These are phyloP conservation scores for Gymnogyps californianus DNA, from an alignment of 2,113 vertebrate species.

Conservation along the genomic window DNA sequence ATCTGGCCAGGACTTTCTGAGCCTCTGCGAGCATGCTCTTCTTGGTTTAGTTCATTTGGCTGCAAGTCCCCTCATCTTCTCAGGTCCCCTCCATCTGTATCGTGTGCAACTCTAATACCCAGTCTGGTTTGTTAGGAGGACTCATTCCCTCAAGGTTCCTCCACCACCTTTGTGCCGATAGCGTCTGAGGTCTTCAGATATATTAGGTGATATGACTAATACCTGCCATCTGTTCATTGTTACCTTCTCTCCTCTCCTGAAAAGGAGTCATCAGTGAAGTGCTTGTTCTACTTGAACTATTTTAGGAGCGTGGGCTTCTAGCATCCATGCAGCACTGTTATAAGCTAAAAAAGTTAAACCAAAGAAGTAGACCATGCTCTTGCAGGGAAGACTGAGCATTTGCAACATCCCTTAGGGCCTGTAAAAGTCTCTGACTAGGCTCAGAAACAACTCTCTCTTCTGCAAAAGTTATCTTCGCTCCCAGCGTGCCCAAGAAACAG, in stretches of 20 bases:
- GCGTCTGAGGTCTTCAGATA: not conserved
- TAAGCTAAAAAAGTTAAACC: not conserved
- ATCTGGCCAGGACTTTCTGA: not conserved
- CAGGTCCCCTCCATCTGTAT: not conserved
- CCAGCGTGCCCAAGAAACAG: not conserved
- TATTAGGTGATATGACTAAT: constrained; percentile 33
- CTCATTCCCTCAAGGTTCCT: not conserved
- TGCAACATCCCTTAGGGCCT: not conserved
- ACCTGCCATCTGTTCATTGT: constrained; percentile 20
- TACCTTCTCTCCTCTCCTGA: constrained; percentile 24
- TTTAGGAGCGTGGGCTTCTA: constrained; percentile 27
- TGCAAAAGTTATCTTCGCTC: not conserved
- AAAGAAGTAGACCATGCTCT: not conserved
- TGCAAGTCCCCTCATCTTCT: not conserved
- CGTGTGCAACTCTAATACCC: not conserved
- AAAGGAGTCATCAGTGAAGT: not conserved
- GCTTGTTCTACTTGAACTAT: not conserved
- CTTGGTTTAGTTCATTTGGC: not conserved
- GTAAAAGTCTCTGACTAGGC: not conserved
- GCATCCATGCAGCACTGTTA: not conserved
- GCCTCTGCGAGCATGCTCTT: not conserved
- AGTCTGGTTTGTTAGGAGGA: not conserved
- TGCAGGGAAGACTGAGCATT: not conserved
- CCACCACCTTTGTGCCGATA: not conserved
- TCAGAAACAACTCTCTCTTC: not conserved